Percentiles rank a stretch among this genome's conserved stretches.
Evolutionary conservation across 2,113 vertebrate genomes (phyloP).

Genomic region (Rhizomys pruinosus): DNA sequence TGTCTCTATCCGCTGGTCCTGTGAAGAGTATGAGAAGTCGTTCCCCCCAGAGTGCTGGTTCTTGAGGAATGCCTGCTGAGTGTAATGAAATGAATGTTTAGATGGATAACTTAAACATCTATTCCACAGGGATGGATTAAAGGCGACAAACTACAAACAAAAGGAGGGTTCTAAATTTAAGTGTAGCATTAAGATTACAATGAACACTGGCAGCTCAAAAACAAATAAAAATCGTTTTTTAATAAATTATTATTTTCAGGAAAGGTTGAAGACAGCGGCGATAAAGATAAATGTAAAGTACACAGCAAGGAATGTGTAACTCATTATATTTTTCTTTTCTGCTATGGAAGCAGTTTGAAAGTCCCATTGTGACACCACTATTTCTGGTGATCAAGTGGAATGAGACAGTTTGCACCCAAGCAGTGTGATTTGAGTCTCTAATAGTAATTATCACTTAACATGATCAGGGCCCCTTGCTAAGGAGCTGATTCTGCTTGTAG

Average conservation of each 20-base stretch:
- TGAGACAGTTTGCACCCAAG: neutral
- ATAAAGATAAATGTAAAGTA: neutral
- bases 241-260: neutral
- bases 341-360: neutral
- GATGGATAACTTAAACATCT: neutral
- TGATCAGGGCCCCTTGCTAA: neutral
- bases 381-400: neutral
- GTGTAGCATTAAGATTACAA: constrained; percentile 31
- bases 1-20: neutral
- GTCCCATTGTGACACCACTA: neutral
- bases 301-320: neutral
- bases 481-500: too few relatives aligned
- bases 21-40: neutral
- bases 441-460: constrained; percentile 17
- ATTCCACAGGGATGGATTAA: neutral
- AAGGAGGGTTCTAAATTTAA: neutral
- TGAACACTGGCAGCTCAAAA: neutral
- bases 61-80: neutral
- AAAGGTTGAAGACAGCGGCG: neutral
- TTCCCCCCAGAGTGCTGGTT: neutral
- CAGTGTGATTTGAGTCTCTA: constrained; percentile 1
- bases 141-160: neutral
- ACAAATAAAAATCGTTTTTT: neutral
- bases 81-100: neutral
- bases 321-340: neutral